Evolutionary conservation across 23 tunicate genomes (phyloP).

Genomic region (Ciona savignyi): DNA sequence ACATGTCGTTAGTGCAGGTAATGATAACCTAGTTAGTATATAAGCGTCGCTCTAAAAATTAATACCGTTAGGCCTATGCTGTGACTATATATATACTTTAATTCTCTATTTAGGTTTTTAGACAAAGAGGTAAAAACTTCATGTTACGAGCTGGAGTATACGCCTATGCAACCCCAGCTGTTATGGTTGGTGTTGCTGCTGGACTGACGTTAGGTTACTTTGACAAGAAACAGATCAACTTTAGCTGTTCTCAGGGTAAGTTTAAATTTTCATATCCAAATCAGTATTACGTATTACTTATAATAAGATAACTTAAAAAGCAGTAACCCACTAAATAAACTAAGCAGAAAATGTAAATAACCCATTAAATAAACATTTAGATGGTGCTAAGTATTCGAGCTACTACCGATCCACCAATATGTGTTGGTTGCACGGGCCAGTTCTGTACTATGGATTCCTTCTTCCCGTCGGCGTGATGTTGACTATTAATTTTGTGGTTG

Average conservation of each 20-base stretch:
- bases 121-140: background rate
- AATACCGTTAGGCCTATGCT: too few relatives aligned
- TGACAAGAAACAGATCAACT: background rate
- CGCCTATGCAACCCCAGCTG: background rate
- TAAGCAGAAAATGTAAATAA: too few relatives aligned
- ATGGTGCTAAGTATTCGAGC: background rate
- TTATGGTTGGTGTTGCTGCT: background rate
- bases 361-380: too few relatives aligned
- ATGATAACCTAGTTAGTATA: too few relatives aligned
- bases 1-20: too few relatives aligned
- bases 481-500: slow-evolving; percentile 31
- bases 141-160: background rate
- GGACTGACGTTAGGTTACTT: background rate
- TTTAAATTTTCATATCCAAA: too few relatives aligned
- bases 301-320: too few relatives aligned
- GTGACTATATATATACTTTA: too few relatives aligned
- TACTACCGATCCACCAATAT: slow-evolving; percentile 13
- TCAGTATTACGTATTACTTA: too few relatives aligned
- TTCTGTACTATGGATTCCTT: slow-evolving; percentile 43
- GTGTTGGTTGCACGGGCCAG: slow-evolving; percentile 60
- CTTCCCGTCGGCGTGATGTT: slow-evolving; percentile 38
- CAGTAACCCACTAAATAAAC: too few relatives aligned
- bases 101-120: background rate
- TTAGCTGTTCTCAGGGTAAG: background rate
- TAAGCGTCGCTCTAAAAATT: too few relatives aligned